phyloP scores from a whole-genome alignment of 2,888 invertebrate species.

The Timema cristinae region DNA sequence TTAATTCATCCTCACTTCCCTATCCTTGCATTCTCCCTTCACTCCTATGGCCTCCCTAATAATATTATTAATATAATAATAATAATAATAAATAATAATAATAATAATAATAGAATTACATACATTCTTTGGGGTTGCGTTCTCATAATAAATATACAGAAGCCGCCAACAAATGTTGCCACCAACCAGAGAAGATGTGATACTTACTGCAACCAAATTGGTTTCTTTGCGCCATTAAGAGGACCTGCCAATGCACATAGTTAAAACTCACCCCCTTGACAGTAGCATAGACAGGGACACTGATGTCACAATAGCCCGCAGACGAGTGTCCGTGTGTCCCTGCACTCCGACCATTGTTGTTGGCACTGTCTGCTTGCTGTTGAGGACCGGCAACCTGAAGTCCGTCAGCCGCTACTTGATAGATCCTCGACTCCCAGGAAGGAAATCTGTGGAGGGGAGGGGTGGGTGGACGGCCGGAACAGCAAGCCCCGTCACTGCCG shows the following conservation, averaged over 20 bases:
- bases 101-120: no score
- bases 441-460: constrained; percentile 89
- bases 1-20: no score
- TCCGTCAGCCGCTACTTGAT: constrained; percentile 63
- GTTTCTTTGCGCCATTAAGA: constrained; percentile 1
- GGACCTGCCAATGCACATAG: neutral
- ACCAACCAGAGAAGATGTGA: no score
- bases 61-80: no score
- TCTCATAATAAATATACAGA: no score
- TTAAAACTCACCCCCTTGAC: constrained; percentile 74
- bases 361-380: constrained; percentile 35
- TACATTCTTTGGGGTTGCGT: no score
- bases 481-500: constrained; percentile 30
- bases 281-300: constrained; percentile 92
- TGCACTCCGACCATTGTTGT: constrained; percentile 33
- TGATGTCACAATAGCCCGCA: constrained; percentile 83
- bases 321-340: constrained; percentile 26
- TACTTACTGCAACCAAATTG: neutral
- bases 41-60: no score
- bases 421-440: constrained; percentile 95
- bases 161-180: neutral
- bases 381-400: constrained; percentile 36
- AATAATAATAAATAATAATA: no score
- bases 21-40: no score
- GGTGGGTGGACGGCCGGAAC: constrained; percentile 63